These are phyloP conservation scores for Spodoptera picta DNA, from an alignment of 2,888 invertebrate species.

Conservation along the genomic window DNA sequence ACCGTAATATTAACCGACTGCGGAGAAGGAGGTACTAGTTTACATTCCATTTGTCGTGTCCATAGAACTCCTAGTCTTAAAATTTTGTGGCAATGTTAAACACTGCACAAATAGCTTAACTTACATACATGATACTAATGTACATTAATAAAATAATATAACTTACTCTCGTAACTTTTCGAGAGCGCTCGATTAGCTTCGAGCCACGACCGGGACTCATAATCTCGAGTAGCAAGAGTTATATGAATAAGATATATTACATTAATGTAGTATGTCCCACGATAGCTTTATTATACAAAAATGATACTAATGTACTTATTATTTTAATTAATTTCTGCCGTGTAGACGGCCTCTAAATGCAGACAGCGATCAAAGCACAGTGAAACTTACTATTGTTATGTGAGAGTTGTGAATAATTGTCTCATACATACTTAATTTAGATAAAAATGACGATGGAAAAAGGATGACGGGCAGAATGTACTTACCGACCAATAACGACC, in stretches of 20 bases:
- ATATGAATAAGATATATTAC: no score
- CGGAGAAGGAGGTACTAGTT: no score
- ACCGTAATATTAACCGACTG: no score
- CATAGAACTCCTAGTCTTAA: slow-evolving; percentile 34
- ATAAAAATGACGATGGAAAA: not conserved
- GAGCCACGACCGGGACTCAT: no score
- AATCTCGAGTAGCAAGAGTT: no score
- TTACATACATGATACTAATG: slow-evolving; percentile 48
- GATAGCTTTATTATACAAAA: no score
- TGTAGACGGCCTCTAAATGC: slow-evolving; percentile 49
- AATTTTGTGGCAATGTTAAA: slow-evolving; percentile 67
- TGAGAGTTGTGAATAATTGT: slow-evolving; percentile 30
- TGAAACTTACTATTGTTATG: slow-evolving; percentile 44
- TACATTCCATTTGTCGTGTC: slow-evolving; percentile 22
- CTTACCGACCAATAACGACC: no score
- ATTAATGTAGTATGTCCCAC: no score
- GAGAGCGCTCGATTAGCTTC: no score
- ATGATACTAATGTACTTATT: slow-evolving; percentile 65
- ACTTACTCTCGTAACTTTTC: no score
- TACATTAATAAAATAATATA: no score
- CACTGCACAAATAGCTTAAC: slow-evolving; percentile 65
- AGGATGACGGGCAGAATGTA: no score
- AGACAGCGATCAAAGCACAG: slow-evolving; percentile 57
- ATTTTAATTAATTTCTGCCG: slow-evolving; percentile 43
- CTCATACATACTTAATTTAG: not conserved